Percentiles rank a stretch among this genome's conserved stretches.
These are phyloP conservation scores for Chaetoderma sp. DNA, from an alignment of 2,888 invertebrate species.

Conservation along the genomic window DNA sequence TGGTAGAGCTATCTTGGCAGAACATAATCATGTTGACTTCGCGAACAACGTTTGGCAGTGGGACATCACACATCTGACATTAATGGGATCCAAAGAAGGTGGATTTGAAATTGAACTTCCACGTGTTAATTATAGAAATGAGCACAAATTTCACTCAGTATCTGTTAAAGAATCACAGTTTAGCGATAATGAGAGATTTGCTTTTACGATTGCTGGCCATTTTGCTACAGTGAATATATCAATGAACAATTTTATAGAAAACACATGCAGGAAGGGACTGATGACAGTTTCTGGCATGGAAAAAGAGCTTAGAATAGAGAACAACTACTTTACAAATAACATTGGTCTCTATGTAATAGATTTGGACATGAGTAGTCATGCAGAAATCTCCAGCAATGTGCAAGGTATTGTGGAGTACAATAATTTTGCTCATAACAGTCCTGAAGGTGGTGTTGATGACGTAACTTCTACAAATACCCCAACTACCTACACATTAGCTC, in stretches of 20 bases:
- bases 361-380: slow-evolving; percentile 90
- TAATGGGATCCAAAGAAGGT: slow-evolving; percentile 86
- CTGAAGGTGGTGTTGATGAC: slow-evolving; percentile 28
- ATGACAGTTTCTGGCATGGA: slow-evolving; percentile 86
- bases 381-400: slow-evolving; percentile 82
- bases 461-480: slow-evolving; percentile 48
- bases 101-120: slow-evolving; percentile 92
- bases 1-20: slow-evolving; percentile 83
- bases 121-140: slow-evolving; percentile 75
- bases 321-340: slow-evolving; percentile 85
- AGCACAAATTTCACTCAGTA: slow-evolving; percentile 78
- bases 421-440: slow-evolving; percentile 47
- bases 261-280: slow-evolving; percentile 76
- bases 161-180: slow-evolving; percentile 89
- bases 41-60: slow-evolving; percentile 98
- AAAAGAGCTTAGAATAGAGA: slow-evolving; percentile 87
- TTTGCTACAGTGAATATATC: slow-evolving; percentile 90
- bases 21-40: slow-evolving; percentile 90
- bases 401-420: slow-evolving; percentile 74
- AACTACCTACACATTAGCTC: slow-evolving; percentile 81
- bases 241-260: slow-evolving; percentile 85
- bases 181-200: slow-evolving; percentile 87
- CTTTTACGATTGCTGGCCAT: slow-evolving; percentile 89
- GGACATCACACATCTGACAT: slow-evolving; percentile 85
- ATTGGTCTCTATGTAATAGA: slow-evolving; percentile 86